phyloP scores from a whole-genome alignment of 2,797 vertebrate species.

The Galagoides demidoff region DNA sequence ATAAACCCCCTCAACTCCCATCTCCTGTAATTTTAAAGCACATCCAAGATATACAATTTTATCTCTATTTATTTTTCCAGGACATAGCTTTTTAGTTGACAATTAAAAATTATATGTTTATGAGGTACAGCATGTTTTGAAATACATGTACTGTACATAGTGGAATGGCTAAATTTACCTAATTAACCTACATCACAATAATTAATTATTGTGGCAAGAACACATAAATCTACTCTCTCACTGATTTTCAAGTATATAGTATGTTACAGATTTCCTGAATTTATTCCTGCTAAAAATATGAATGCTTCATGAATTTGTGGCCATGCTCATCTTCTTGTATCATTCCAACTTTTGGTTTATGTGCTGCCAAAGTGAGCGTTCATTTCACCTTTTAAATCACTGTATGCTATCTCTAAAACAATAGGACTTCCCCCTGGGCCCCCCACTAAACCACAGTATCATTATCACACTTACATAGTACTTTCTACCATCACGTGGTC shows the following conservation, averaged over 20 bases:
- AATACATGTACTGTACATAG: background rate
- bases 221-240: background rate
- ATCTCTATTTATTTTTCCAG: background rate
- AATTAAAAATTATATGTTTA: background rate
- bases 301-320: background rate
- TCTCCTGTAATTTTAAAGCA: background rate
- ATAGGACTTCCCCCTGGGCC: background rate
- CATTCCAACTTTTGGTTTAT: background rate
- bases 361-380: background rate
- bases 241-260: background rate
- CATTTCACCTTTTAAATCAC: background rate
- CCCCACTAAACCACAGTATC: background rate
- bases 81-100: background rate
- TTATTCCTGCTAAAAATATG: background rate
- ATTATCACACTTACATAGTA: background rate
- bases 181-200: background rate
- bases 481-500: background rate
- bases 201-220: background rate
- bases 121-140: background rate
- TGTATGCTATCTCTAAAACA: background rate
- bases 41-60: background rate
- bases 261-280: background rate
- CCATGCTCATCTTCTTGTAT: background rate
- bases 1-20: background rate
- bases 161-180: background rate